Percentiles rank a stretch among this genome's conserved stretches.
Evolutionary conservation across 2,113 vertebrate genomes (phyloP).

Genomic region (Aix galericulata): DNA sequence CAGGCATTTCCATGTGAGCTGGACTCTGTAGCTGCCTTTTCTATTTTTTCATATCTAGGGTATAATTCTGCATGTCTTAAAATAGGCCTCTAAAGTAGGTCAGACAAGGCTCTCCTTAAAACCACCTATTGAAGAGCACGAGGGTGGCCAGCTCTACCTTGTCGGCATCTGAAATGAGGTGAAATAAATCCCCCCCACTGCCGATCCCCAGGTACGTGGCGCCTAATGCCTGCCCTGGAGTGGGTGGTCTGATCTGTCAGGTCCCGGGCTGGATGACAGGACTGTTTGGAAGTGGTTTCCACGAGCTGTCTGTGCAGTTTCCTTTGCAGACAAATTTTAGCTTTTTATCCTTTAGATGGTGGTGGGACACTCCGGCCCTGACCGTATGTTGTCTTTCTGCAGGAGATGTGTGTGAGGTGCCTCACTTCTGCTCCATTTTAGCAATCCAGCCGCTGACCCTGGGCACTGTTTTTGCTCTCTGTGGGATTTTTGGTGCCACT

Average conservation of each 20-base stretch:
- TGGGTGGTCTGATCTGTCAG: conserved; percentile 31
- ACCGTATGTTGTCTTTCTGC: not conserved
- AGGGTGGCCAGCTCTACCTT: not conserved
- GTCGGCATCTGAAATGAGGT: not conserved
- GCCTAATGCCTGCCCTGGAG: not conserved
- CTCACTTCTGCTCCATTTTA: not conserved
- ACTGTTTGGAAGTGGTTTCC: conserved; percentile 32
- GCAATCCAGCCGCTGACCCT: not conserved
- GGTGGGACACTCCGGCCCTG: not conserved
- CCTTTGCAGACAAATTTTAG: not conserved
- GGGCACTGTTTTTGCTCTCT: conserved; percentile 17
- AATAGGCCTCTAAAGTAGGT: not conserved
- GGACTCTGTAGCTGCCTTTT: not conserved
- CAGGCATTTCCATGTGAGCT: not conserved
- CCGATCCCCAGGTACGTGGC: not conserved
- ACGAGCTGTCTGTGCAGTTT: not conserved
- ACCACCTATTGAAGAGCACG: not conserved
- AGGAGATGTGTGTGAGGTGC: not conserved
- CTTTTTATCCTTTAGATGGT: not conserved
- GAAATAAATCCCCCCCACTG: not conserved
- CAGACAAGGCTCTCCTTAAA: not conserved
- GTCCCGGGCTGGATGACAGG: not conserved
- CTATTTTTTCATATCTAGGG: not conserved
- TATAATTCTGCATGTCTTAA: not conserved
- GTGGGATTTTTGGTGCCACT: conserved; percentile 11